These are phyloP conservation scores for Rhynchomys soricoides DNA, from an alignment of 2,113 vertebrate species.

Conservation along the genomic window DNA sequence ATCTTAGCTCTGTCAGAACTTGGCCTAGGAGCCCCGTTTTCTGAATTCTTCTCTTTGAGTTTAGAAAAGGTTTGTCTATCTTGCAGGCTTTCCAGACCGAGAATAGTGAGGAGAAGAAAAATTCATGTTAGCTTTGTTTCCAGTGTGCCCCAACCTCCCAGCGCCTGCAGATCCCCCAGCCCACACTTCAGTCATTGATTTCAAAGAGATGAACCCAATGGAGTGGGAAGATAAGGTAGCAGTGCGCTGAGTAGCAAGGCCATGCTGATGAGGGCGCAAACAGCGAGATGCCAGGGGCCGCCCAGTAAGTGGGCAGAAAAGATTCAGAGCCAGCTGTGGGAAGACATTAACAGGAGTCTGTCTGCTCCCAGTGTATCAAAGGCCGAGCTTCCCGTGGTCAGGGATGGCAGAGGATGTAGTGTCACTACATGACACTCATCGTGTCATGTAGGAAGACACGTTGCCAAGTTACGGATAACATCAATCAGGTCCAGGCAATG, in stretches of 20 bases:
- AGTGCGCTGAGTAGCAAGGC: slow-evolving; percentile 91
- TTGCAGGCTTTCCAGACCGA: slow-evolving; percentile 21
- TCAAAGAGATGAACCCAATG: slow-evolving; percentile 94
- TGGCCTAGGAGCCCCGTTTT: neutral
- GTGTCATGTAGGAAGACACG: slow-evolving; percentile 95
- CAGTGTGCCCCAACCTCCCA: neutral
- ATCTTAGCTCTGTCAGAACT: neutral
- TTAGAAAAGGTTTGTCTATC: slow-evolving; percentile 26
- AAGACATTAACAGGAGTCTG: slow-evolving; percentile 85
- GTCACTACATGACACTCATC: too few relatives aligned
- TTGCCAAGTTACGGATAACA: slow-evolving; percentile 94
- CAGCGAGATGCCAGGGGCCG: slow-evolving; percentile 94
- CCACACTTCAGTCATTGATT: slow-evolving; percentile 92
- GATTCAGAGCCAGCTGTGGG: slow-evolving; percentile 95
- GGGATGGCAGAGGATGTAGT: slow-evolving; percentile 95
- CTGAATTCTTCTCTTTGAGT: slow-evolving; percentile 15
- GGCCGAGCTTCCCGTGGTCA: slow-evolving; percentile 94
- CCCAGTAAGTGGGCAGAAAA: slow-evolving; percentile 94
- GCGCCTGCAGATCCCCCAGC: neutral
- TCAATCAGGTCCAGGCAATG: slow-evolving; percentile 96
- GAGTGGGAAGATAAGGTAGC: slow-evolving; percentile 93
- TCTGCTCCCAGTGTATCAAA: slow-evolving; percentile 96
- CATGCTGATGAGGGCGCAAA: slow-evolving; percentile 93
- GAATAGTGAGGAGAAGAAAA: slow-evolving; percentile 2
- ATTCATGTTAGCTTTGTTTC: slow-evolving; percentile 12